These are phyloP conservation scores for Lasaia peninsularis DNA, from an alignment of 1,140 invertebrate genomes.

Conservation along the genomic window DNA sequence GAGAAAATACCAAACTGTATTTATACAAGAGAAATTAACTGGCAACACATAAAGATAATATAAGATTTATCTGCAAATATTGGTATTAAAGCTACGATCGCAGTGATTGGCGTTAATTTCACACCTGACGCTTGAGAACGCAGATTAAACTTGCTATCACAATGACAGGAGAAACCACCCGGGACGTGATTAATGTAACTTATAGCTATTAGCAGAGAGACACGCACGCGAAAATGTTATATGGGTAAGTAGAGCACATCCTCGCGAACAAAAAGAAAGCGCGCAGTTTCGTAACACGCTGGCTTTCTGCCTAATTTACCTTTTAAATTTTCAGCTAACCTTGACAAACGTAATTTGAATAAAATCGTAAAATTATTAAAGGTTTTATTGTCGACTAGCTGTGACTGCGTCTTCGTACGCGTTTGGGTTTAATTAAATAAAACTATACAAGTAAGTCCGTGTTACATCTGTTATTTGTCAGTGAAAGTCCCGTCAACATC, in stretches of 20 bases:
- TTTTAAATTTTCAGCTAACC: constrained; percentile 5
- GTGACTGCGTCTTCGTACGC: too few species aligned
- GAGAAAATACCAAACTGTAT: background rate
- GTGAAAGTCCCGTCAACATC: too few species aligned
- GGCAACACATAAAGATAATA: background rate
- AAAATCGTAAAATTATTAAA: too few species aligned
- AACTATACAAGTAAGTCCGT: too few species aligned
- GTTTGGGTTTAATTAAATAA: too few species aligned
- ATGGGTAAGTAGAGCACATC: constrained; percentile 34
- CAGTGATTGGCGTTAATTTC: constrained; percentile 1
- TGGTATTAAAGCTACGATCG: background rate
- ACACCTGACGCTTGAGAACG: constrained; percentile 5
- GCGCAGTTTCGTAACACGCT: constrained; percentile 26
- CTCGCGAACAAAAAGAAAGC: constrained; percentile 29
- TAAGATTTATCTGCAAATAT: background rate
- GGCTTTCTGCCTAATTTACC: constrained; percentile 27
- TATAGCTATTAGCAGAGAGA: constrained; percentile 20
- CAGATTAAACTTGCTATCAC: constrained; percentile 8
- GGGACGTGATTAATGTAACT: constrained; percentile 30
- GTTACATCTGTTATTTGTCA: too few species aligned
- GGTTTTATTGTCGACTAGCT: background rate
- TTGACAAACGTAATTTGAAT: background rate
- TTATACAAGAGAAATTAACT: background rate
- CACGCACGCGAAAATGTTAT: constrained; percentile 30
- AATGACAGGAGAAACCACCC: constrained; percentile 27